Evolutionary conservation across 2,113 vertebrate species (phyloP), one percentile per base, ranked within the genome.

Genomic region (Chaenocephalus aceratus): DNA sequence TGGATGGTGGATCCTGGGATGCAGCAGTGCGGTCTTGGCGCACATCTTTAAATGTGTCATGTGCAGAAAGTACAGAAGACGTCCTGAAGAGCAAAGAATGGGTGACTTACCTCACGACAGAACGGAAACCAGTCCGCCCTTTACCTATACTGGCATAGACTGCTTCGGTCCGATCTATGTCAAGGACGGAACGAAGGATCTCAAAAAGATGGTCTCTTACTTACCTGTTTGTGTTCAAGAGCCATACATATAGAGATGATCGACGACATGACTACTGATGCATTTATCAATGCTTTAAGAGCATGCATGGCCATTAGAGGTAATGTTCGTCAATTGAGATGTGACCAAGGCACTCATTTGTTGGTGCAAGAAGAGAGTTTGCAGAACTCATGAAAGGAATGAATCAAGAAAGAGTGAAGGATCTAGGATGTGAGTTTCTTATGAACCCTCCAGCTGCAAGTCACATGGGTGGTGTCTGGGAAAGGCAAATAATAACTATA

Each of bases 291-390:
- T 63, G 23, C 49, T 7, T 8, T 78, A 2, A n/a, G 13, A 45
- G 23, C 62, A 10, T 67, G 68, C 30, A 75, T 82, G 6, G 16
- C 79, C 0, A 61, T 80, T 23, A 80, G 69, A 66, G 78, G 70
- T 4, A 41, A 44, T 73, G 48, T 66, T 3, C 18, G 8, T 26
- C 52, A 73, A 16, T 14, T 73, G 10, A 59, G 62, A 53, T 67
- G 62, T 51, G 69, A 80, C 70, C 56, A 45, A 21, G 61, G 70
- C 6, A 73, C 78, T 13, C 46, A 73, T 34, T 60, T 9, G 8
- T 58, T 56, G 77, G 68, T 41, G 68, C 68, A 23, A 46, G n/a
- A 5, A 72, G 52, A 57, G 67, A 69, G 36, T 72, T 72, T 51
- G 48, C 48, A 51, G 14, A 51, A 21, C 51, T 71, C 3, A 49